Evolutionary conservation across 2,797 vertebrate genomes (phyloP), one percentile per base, ranked within the genome.

Genomic region (Diplodus puntazzo): DNA sequence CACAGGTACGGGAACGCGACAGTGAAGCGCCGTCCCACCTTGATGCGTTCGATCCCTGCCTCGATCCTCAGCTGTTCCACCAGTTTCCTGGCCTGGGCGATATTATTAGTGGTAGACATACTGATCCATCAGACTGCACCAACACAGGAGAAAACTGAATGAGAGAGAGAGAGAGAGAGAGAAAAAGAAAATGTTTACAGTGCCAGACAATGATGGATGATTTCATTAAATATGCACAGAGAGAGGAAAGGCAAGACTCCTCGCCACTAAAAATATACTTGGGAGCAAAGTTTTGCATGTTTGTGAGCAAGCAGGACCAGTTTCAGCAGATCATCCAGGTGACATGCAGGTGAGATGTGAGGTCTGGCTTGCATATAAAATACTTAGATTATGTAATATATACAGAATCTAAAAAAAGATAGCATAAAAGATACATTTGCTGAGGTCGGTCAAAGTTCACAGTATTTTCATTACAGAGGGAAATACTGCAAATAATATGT

Each of bases 41-140:
- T 99, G 77, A 99, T 97, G 75, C 98, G 95, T 87, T 99, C 98
- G 1, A 98, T 94, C 4, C 98, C 98, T 1, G 98, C 98, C 79
- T 99, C 98, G 0, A 99, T 97, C 89, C 98, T 96, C 81, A 99
- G 96, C 95, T 99, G 98, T 90, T 99, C 98, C 93, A 99, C 98
- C 92, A 99, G 96, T 94, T 99, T 99, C 70, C 98, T 95, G 90
- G 97, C 98, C 94, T 99, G 98, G 3, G 97, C 98, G 73, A 98
- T 97, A 93, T 98, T 99, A 95, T 99, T 99, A 97, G 95, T 97
- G 18, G 96, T 96, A 79, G 98, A 98, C 98, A 99, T 99, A 65
- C 87, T 97, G 87, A 94, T 97, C 98, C 97, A 98, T 97, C 94
- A 89, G 97, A 94, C 94, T 93, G 83, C 34, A 90, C 83, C 58